Evolutionary conservation across 2,888 invertebrate genomes (phyloP), one percentile per base, ranked within the genome.

Genomic region (Acronicta psi): DNA sequence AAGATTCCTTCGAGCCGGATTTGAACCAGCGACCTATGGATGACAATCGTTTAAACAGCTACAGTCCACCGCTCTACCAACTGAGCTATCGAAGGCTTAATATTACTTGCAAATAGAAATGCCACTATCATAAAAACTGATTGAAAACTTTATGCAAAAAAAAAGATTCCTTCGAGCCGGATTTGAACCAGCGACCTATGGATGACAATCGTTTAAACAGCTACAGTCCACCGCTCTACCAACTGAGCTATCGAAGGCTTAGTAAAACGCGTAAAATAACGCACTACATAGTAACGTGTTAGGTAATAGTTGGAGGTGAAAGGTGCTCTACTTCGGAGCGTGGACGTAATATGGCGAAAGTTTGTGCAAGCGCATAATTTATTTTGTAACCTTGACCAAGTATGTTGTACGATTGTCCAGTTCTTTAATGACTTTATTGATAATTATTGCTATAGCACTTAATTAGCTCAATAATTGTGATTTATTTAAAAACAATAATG

Each of bases 181-280:
- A 94, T 94, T 95, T 95, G 94, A 95, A 95, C 94, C 95, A 95
- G 95, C 92, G 94, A 94, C 94, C 95, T 95, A 95, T 95, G 94
- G 94, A 95, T 95, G 55, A 66, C 93, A 85, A 72, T 74, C 49
- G 1, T 10, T 41, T 13, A 42, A n/a, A 69, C 87, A 77, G 59
- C 92, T 93, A 92, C 92, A 93, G 93, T 93, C 92, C 92, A 93
- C 94, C 93, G 93, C 93, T 94, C 94, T 94, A 93, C 94, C 94
- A 93, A 93, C 93, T 94, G 94, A 94, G 93, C 93, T 94, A 94
- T 94, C 92, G 93, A 93, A 94, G 93, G 93, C 75, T 67, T 69
- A 45, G 17, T 14, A 29, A 11, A n/a, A 3, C 6, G 1, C 8
- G 38, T 44, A 36, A 69, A 75, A 75, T 46, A 57, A 17, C 29